Percentiles rank a stretch among this genome's conserved stretches.
phyloP scores from a whole-genome alignment of 1,140 invertebrate species.

The Panagrolaimus sp. region DNA sequence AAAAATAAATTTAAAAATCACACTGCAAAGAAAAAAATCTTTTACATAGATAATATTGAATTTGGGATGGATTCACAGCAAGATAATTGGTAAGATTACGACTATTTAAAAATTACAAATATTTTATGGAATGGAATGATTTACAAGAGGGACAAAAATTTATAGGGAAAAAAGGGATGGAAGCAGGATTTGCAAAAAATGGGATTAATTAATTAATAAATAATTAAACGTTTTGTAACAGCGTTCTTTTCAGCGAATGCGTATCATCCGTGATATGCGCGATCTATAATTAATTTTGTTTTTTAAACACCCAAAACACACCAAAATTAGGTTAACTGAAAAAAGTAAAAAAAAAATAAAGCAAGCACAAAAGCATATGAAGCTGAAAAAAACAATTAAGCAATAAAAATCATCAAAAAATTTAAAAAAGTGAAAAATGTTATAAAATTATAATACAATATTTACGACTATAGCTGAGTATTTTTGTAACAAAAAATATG shows the following conservation, averaged over 20 bases:
- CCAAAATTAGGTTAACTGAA: no score
- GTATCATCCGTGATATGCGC: constrained; percentile 8
- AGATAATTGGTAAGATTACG: no score
- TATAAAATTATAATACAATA: not conserved
- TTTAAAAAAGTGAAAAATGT: no score
- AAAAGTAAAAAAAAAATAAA: no score
- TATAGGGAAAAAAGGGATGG: not conserved
- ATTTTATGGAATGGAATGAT: not conserved
- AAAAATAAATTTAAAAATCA: no score
- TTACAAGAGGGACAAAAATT: not conserved
- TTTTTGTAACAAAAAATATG: not conserved
- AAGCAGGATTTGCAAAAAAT: not conserved
- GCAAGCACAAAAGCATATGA: no score
- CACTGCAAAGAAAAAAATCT: no score
- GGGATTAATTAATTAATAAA: not conserved
- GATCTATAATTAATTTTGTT: constrained; percentile 7
- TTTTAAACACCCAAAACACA: no score
- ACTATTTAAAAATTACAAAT: not conserved
- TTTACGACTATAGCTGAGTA: not conserved
- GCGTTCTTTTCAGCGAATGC: not conserved
- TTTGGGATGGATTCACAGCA: no score
- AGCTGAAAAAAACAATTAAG: no score
- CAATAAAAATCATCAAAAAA: no score
- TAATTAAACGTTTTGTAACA: not conserved
- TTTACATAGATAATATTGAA: no score